Evolutionary conservation across 2,888 invertebrate genomes (phyloP).

Genomic region (Rhopalosiphum nymphaeae): DNA sequence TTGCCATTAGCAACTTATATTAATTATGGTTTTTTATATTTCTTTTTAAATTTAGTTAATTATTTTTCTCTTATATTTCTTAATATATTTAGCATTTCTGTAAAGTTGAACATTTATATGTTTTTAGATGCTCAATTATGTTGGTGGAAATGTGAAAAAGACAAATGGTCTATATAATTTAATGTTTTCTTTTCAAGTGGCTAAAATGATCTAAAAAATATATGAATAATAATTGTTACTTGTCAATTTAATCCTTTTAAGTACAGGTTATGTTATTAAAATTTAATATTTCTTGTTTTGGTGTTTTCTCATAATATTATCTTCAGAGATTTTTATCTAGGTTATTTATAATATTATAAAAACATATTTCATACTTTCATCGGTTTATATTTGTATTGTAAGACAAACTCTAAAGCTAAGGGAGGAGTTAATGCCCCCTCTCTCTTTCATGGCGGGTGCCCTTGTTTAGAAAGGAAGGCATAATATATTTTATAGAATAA

Average conservation of each 20-base stretch:
- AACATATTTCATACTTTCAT: background rate
- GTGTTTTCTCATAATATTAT: background rate
- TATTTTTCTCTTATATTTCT: background rate
- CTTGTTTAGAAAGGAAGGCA: background rate
- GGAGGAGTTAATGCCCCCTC: background rate
- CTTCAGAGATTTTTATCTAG: background rate
- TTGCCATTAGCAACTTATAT: background rate
- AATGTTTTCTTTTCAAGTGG: background rate
- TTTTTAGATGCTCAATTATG: background rate
- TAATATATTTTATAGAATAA: background rate
- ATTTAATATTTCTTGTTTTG: background rate
- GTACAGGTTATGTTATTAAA: background rate
- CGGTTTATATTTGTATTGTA: background rate
- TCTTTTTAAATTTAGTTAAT: background rate
- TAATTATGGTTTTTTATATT: background rate
- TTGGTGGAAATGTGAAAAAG: background rate
- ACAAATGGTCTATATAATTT: background rate
- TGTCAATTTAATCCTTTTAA: background rate
- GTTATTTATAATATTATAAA: background rate
- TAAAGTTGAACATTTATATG: background rate
- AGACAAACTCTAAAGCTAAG: background rate
- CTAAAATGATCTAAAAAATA: background rate
- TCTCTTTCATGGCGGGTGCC: background rate
- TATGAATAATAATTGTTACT: background rate
- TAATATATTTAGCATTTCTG: background rate